Conservation (phyloP, 2,797 vertebrate species). For the Avahi laniger region DNA sequence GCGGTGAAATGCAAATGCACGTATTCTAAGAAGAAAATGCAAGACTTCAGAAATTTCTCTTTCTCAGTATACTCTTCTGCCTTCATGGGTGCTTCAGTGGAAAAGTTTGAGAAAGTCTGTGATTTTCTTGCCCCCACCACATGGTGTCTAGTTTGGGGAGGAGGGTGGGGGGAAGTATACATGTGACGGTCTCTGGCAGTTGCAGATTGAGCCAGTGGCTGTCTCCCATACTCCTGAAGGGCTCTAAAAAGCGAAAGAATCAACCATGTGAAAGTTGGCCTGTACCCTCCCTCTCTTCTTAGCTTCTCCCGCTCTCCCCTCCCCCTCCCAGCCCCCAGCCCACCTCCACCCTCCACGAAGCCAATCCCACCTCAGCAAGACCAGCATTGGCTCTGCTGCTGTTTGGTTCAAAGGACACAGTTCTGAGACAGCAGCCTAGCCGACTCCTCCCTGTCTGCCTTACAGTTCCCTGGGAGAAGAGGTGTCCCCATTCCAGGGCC, state of each 20-base stretch:
- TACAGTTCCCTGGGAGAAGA: neutral
- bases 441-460: neutral
- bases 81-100: neutral
- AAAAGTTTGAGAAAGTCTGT: neutral
- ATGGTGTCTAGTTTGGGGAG: neutral
- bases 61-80: neutral
- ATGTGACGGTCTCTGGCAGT: neutral
- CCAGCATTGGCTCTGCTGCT: neutral
- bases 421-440: neutral
- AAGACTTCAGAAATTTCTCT: neutral
- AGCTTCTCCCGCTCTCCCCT: no score
- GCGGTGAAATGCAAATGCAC: neutral
- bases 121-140: accelerated
- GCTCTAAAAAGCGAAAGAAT: neutral
- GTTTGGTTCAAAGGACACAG: neutral
- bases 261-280: neutral
- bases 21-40: neutral
- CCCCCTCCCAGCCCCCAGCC: neutral
- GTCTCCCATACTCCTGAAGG: neutral
- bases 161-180: neutral
- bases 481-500: neutral
- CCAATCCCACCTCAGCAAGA: neutral
- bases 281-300: neutral
- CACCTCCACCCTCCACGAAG: neutral
- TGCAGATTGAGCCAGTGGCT: neutral